Evolutionary conservation across 2,888 invertebrate species (phyloP), one percentile per base, ranked within the genome.

Genomic region (Idaea aversata): DNA sequence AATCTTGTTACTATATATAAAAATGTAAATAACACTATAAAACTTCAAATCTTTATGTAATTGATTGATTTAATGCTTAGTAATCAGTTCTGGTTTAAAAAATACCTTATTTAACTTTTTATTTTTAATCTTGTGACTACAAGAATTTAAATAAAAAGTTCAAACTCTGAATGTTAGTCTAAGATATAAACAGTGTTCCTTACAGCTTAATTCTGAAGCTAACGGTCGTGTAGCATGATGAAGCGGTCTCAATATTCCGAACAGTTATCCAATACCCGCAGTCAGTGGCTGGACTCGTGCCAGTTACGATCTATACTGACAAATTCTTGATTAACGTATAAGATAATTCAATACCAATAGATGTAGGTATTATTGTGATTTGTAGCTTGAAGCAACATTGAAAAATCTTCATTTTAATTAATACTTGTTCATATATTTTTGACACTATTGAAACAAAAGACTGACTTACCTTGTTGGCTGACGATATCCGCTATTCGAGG

Each of bases 251-350:
- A 75, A 79, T 78, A 80, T 80, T 77, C 75, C 74, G 70, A 75
- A 75, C 75, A 70, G 76, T 77, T 75, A 73, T 73, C 77, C 75
- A 74, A 79, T 79, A 77, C 70, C 72, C 47, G 47, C 47, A 47
- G 7, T 47, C 47, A 47, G 25, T 25, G 25, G 68, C 81, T 84
- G 83, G 83, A 80, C 70, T 70, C 47, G 67, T 63, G 83, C 83
- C 83, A 84, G 80, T 77, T 75, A 71, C 75, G 77, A 75, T 82
- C 87, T 87, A 83, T 81, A 78, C 80, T 78, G 77, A 81, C 82
- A 79, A 82, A 81, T 82, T 81, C 76, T 76, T 25, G 25, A 59
- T 59, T 59, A 47, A 47, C 47, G 47, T 47, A 47, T 47, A 10
- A 47, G 4, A 47, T 47, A 13, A 47, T 47, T 47, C 47, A 47